These are phyloP conservation scores for Omphaloscelis lunosa DNA, from an alignment of 2,888 invertebrate genomes.

Conservation along the genomic window DNA sequence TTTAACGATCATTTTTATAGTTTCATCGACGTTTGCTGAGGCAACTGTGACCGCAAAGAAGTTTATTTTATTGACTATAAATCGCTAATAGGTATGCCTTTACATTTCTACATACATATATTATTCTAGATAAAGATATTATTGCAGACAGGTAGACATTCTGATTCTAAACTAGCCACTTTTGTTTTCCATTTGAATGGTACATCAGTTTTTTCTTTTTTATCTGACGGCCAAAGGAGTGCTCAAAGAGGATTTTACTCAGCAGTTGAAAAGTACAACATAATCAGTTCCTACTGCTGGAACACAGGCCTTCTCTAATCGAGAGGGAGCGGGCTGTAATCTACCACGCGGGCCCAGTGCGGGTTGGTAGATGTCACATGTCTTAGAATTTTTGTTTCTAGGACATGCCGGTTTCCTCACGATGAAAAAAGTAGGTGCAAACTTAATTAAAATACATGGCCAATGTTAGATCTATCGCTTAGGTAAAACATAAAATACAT, in stretches of 20 bases:
- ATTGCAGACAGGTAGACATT: not conserved
- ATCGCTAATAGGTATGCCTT: conserved; percentile 16
- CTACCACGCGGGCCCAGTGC: too few species aligned
- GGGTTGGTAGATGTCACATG: too few species aligned
- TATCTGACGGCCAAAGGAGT: not conserved
- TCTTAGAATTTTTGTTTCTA: too few species aligned
- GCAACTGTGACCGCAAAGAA: conserved; percentile 53
- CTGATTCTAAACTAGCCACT: not conserved
- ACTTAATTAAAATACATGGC: not conserved
- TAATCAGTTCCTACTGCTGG: too few species aligned
- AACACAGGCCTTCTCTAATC: too few species aligned
- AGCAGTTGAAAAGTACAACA: not conserved
- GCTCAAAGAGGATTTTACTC: not conserved
- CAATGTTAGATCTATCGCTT: not conserved
- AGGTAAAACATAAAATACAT: not conserved
- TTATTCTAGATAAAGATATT: not conserved
- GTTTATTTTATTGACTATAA: conserved; percentile 42
- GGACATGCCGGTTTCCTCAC: too few species aligned
- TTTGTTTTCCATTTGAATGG: not conserved
- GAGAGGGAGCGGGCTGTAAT: too few species aligned
- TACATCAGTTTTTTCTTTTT: not conserved
- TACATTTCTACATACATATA: conserved; percentile 8
- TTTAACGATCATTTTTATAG: conserved; percentile 62
- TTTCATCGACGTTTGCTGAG: conserved; percentile 37
- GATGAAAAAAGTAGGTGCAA: too few species aligned